These are phyloP conservation scores for Phaenicophaeus curvirostris DNA, from an alignment of 2,797 vertebrate species.

Conservation along the genomic window DNA sequence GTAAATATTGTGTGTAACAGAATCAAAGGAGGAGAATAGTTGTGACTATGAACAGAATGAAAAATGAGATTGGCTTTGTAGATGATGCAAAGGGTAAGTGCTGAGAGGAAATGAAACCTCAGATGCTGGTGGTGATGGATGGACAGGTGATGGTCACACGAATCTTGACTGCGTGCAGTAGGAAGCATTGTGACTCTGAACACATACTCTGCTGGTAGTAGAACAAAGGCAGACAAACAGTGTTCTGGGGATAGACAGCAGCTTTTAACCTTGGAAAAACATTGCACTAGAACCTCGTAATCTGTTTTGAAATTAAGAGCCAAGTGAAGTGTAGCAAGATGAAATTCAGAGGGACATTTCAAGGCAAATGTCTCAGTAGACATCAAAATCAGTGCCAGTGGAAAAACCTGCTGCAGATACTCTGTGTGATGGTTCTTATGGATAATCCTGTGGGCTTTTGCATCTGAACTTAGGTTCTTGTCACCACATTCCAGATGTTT, in stretches of 20 bases:
- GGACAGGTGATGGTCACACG: neutral
- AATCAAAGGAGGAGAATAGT: neutral
- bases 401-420: neutral
- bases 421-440: neutral
- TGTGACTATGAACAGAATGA: neutral
- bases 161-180: neutral
- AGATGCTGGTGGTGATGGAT: neutral
- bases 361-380: neutral
- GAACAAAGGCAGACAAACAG: neutral
- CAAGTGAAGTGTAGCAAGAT: neutral
- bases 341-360: neutral
- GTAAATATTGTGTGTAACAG: neutral
- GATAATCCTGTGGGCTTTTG: neutral
- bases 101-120: neutral
- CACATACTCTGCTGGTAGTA: neutral
- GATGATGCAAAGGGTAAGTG: neutral
- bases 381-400: neutral
- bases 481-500: neutral
- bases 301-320: neutral
- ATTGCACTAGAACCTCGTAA: rapidly evolving
- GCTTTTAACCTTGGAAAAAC: neutral
- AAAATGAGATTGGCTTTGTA: neutral
- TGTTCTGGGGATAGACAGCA: neutral
- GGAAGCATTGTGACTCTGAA: neutral
- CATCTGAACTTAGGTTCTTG: neutral